Percentiles rank a stretch among this genome's conserved stretches.
Evolutionary conservation across 2,113 vertebrate species (phyloP).

Genomic region (Hirundichthys speculiger): DNA sequence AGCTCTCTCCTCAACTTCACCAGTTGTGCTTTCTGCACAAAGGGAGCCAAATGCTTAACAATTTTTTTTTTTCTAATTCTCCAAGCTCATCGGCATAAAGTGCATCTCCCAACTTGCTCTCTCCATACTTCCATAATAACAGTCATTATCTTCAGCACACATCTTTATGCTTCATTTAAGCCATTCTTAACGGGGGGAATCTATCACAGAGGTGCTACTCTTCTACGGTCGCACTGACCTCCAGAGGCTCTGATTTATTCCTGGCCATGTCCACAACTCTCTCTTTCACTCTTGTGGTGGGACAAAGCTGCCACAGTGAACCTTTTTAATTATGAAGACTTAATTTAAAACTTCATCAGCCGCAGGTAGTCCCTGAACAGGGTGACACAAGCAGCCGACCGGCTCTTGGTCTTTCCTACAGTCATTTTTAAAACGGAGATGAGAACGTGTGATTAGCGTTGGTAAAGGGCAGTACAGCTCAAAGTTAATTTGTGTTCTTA

Average conservation of each 20-base stretch:
- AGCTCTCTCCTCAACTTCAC: conserved; percentile 40
- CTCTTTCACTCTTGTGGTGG: conserved; percentile 51
- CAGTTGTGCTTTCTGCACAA: conserved; percentile 31
- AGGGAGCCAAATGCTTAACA: conserved; percentile 44
- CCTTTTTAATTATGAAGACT: conserved; percentile 80
- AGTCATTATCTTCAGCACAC: conserved; percentile 76
- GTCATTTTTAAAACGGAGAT: conserved; percentile 39
- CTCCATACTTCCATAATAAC: conserved; percentile 73
- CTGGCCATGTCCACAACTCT: conserved; percentile 43
- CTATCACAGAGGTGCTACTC: conserved; percentile 65
- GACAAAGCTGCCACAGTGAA: conserved; percentile 72
- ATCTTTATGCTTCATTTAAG: conserved; percentile 81
- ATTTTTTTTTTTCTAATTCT: conserved; percentile 15
- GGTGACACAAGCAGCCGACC: conserved; percentile 40
- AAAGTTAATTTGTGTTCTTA: conserved; percentile 9
- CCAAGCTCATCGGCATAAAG: conserved; percentile 57
- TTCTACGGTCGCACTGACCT: conserved; percentile 58
- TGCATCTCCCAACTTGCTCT: conserved; percentile 56
- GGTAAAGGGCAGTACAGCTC: conserved; percentile 45
- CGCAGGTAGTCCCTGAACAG: conserved; percentile 53
- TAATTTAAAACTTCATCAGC: conserved; percentile 79
- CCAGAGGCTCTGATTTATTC: conserved; percentile 74
- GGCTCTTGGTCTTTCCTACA: conserved; percentile 34
- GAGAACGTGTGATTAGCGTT: conserved; percentile 41
- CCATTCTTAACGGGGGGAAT: conserved; percentile 71